Evolutionary conservation across 2,113 vertebrate genomes (phyloP), one percentile per base, ranked within the genome.

Genomic region (Thermophis baileyi): DNA sequence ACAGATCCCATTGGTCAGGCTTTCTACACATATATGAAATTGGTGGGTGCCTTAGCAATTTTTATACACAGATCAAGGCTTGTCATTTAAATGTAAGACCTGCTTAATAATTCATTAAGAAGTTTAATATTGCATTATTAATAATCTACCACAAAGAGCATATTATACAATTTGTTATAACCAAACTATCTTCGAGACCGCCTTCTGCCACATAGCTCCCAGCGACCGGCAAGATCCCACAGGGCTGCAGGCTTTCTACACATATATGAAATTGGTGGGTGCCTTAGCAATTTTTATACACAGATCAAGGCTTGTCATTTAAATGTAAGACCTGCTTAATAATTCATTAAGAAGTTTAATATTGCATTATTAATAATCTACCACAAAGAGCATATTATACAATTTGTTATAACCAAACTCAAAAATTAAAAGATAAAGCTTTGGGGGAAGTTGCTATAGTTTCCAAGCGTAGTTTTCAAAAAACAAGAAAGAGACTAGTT

Each of bases 401-500:
- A 18, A 30, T 86, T 1, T 91, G 89, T 92, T 94, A 89, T 91
- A 94, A 94, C 90, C 81, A 93, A 92, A 93, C 55, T 30, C 57
- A 69, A 85, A 4, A 85, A 24, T 0, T 40, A 87, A 92, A 92
- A 89, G 85, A 27, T 85, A 53, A 85, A 92, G 4, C 51, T 57
- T 35, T 35, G 16, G 92, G 30, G 46, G 55, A 9, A 46, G 49
- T 51, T 24, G 86, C 49, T 0, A 3, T 74, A 94, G 95, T 96
- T 93, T n/a, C 94, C 90, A 89, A 47, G 20, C 57, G 69, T 88
- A 1, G 88, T 94, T 63, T 69, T 69, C 93, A 96, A 96, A 96
- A 97, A 63, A 51, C 87, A 94, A 96, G 95, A 97, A 97, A 96
- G 95, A 94, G 96, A 96, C 96, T 97, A 96, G 96, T 96, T 96